phyloP scores from a whole-genome alignment of 1,140 invertebrate genomes.

The Neodiprion fabricii region DNA sequence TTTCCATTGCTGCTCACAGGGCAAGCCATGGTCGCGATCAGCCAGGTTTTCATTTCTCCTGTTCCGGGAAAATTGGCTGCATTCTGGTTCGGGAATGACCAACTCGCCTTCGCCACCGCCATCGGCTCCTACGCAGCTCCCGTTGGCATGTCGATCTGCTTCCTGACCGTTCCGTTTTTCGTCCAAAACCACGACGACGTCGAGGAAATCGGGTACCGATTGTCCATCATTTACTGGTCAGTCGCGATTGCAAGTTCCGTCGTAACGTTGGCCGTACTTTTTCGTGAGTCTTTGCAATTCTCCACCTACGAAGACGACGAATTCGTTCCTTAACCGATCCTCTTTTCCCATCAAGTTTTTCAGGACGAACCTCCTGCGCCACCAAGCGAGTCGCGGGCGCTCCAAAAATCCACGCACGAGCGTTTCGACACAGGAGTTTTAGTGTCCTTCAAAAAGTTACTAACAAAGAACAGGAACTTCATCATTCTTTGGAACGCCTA shows the following conservation, averaged over 20 bases:
- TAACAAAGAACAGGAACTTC: slow-evolving; percentile 63
- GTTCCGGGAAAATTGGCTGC: slow-evolving; percentile 74
- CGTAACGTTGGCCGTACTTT: too few relatives aligned
- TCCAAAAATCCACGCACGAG: slow-evolving; percentile 29
- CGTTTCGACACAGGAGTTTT: slow-evolving; percentile 25
- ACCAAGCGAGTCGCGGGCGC: slow-evolving; percentile 54
- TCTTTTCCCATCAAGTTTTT: slow-evolving; percentile 59
- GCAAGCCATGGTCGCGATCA: slow-evolving; percentile 71
- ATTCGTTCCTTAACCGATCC: too few relatives aligned
- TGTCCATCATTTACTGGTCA: slow-evolving; percentile 51
- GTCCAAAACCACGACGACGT: slow-evolving; percentile 50
- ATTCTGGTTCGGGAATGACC: slow-evolving; percentile 71
- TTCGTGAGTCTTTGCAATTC: too few relatives aligned
- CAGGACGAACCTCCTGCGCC: slow-evolving; percentile 63
- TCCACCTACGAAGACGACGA: too few relatives aligned
- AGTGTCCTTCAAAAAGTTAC: slow-evolving; percentile 46
- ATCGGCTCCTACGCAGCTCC: slow-evolving; percentile 82
- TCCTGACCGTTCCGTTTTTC: slow-evolving; percentile 50
- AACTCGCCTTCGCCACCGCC: slow-evolving; percentile 76
- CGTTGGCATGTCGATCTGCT: slow-evolving; percentile 57
- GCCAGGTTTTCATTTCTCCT: slow-evolving; percentile 69
- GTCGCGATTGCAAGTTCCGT: slow-evolving; percentile 41
- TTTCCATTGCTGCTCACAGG: slow-evolving; percentile 70
- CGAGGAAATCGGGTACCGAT: slow-evolving; percentile 46
- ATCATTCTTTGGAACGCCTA: slow-evolving; percentile 66